Evolutionary conservation across 2,888 invertebrate genomes (phyloP), one percentile per base, ranked within the genome.

Genomic region (Myopa testacea): DNA sequence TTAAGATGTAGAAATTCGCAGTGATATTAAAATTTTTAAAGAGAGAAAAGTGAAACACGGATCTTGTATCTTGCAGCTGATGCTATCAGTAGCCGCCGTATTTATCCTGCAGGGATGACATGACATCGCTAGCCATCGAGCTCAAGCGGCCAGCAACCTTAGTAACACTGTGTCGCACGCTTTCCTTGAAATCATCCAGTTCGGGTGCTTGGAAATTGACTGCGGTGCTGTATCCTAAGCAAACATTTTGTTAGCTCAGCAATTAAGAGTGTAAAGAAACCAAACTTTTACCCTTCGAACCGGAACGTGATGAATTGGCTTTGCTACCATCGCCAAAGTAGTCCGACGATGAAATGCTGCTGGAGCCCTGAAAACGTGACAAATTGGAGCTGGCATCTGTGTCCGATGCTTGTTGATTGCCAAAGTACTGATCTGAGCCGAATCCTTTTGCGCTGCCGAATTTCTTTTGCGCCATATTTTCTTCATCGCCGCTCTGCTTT

Each of bases 381-480:
- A 93, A 89, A 88, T 91, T 92, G 70, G 91, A 90, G 83, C 92
- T 91, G 55, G 91, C 90, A 87, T 92, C 92, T 37, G 79, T 79
- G 3, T 75, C 65, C 50, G 79, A 72, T 74, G 81, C 73, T 78
- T 89, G 87, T 79, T 92, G 92, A 84, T 94, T 95, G 8, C 95
- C 95, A 89, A 99, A 99, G 91, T 93, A 98, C 91, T 98, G 98
- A 87, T 98, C 97, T 0, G 99, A 99, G 78, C 98, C 98, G 86
- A 99, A 99, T 16, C 98, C 96, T 90, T 99, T 99, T 4, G 99
- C 98, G 84, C 95, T 94, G 72, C 97, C 98, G 89, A 99, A 99
- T 91, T 99, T 99, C 90, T 96, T 96, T 88, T 96, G 96, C 37
- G 97, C 97, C 79, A 94, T 93, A 83, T 94, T 94, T 68, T 94